Evolutionary conservation across 2,888 invertebrate genomes (phyloP).

Genomic region (Taenaris catops): DNA sequence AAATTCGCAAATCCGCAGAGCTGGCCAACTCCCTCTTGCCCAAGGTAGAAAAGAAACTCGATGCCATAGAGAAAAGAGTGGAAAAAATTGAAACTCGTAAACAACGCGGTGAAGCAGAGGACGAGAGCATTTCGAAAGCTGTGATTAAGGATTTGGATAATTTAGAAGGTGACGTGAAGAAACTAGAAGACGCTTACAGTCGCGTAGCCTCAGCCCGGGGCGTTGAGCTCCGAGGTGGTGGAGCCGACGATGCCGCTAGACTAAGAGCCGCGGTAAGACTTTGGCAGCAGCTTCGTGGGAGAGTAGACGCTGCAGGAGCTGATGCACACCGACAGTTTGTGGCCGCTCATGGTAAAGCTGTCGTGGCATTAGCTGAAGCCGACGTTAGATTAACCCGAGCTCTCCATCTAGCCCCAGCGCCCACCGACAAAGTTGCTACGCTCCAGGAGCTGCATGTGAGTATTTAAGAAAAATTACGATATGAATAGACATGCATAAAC

Average conservation of each 20-base stretch:
- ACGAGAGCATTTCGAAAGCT: constrained; percentile 80
- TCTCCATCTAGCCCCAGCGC: constrained; percentile 79
- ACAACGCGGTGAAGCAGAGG: constrained; percentile 59
- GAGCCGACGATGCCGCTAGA: constrained; percentile 83
- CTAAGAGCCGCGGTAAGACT: constrained; percentile 82
- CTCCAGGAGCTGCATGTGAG: constrained; percentile 70
- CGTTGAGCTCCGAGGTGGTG: constrained; percentile 81
- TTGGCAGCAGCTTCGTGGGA: constrained; percentile 83
- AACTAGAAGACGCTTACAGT: constrained; percentile 84
- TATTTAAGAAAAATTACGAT: constrained; percentile 21
- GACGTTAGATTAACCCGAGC: constrained; percentile 86
- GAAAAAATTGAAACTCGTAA: constrained; percentile 70
- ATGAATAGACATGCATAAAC: too few relatives aligned
- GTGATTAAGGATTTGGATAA: constrained; percentile 80
- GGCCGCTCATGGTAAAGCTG: constrained; percentile 84
- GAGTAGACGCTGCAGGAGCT: constrained; percentile 79
- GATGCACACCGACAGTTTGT: constrained; percentile 84
- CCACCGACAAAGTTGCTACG: constrained; percentile 56
- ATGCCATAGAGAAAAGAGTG: constrained; percentile 79
- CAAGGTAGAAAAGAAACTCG: constrained; percentile 81
- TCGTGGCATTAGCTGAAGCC: constrained; percentile 84
- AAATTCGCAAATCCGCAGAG: constrained; percentile 82
- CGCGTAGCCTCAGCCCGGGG: constrained; percentile 83
- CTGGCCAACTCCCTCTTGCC: constrained; percentile 81
- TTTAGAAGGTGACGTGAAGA: constrained; percentile 81